A percentile compares a stretch with the other conserved stretches of the same genome.
Evolutionary conservation across 2,113 vertebrate species (phyloP).

Genomic region (Pituophis catenifer): DNA sequence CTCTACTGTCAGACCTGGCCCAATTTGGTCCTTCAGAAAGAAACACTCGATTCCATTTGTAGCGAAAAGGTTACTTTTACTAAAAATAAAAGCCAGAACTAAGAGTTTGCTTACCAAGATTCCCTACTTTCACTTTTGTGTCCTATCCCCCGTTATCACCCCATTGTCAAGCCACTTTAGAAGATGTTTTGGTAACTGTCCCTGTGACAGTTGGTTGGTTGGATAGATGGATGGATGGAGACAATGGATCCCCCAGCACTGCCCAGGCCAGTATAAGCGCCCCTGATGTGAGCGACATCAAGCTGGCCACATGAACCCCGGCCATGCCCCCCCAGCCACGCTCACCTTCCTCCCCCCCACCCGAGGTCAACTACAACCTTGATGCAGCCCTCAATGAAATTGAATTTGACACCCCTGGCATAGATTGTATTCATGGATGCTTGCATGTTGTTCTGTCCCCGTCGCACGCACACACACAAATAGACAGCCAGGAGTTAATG

Average conservation of each 20-base stretch:
- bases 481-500: too few relatives aligned
- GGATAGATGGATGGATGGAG: too few relatives aligned
- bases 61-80: not conserved
- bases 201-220: not conserved
- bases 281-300: too few relatives aligned
- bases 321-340: too few relatives aligned
- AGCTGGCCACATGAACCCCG: too few relatives aligned
- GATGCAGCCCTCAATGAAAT: too few relatives aligned
- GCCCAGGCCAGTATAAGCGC: too few relatives aligned
- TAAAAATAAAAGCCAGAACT: not conserved
- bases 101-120: not conserved
- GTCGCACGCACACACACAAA: too few relatives aligned
- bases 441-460: not conserved
- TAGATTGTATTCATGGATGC: not conserved
- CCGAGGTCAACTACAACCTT: too few relatives aligned
- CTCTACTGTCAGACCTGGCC: not conserved
- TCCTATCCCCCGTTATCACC: not conserved
- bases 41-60: not conserved
- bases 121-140: not conserved
- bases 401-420: too few relatives aligned
- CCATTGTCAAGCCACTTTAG: not conserved
- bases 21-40: not conserved
- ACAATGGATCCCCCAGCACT: too few relatives aligned
- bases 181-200: not conserved
- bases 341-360: accelerated